A percentile compares a stretch with the other conserved stretches of the same genome.
phyloP scores from a whole-genome alignment of 2,113 vertebrate genomes.

The Cichladusa arquata region DNA sequence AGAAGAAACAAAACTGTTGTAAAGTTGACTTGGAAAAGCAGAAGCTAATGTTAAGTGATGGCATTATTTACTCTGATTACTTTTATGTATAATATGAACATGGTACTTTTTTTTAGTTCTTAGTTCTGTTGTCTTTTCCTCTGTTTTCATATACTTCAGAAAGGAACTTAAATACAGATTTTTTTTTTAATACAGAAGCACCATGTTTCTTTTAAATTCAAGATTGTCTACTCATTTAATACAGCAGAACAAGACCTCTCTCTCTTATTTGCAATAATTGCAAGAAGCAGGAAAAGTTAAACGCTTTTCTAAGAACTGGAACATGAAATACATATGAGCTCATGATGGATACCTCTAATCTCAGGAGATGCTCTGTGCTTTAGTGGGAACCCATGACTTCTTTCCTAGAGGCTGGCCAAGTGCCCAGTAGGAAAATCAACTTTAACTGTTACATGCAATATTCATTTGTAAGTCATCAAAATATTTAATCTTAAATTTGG shows the following conservation, averaged over 20 bases:
- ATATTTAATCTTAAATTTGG: neutral
- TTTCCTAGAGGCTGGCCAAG: neutral
- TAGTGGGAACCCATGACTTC: neutral
- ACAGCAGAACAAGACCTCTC: neutral
- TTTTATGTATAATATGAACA: slow-evolving; percentile 17
- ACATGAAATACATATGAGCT: neutral
- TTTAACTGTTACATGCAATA: neutral
- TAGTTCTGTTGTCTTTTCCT: neutral
- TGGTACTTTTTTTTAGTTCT: neutral
- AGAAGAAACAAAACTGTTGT: neutral
- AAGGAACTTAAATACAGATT: neutral
- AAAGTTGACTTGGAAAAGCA: neutral
- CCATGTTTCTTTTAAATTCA: neutral
- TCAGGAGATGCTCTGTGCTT: slow-evolving; percentile 2
- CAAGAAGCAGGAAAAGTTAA: neutral
- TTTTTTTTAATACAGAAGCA: neutral
- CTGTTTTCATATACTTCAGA: neutral
- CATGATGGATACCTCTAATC: slow-evolving; percentile 16
- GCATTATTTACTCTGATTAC: neutral
- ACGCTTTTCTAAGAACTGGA: neutral
- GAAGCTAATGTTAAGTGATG: neutral
- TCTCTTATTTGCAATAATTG: neutral
- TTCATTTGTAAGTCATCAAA: neutral
- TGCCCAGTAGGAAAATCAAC: neutral
- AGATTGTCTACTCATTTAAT: neutral